Evolutionary conservation across 2,888 invertebrate species (phyloP), one percentile per base, ranked within the genome.

Genomic region (Eristalis intricaria): DNA sequence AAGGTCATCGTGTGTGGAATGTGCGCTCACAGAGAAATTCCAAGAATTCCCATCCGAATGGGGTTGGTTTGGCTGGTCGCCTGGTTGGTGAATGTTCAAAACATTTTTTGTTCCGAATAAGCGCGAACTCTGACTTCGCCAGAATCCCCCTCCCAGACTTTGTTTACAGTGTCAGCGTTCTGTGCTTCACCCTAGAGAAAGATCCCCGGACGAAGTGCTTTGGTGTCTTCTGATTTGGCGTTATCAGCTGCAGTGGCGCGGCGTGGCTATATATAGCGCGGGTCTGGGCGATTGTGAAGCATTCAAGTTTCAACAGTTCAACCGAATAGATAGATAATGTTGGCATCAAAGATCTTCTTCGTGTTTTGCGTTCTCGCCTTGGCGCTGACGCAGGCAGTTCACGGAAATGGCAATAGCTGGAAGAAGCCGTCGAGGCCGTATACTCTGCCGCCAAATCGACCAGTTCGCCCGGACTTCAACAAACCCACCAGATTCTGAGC

Each of bases 401-500:
- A 58, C 15, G 77, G 71, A 2, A n/a, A 66, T 8, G 13, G 50
- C 11, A 73, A 56, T 1, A 23, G 8, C 29, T 75, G 23, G 56
- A 26, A 7, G 73, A 38, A 8, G 8, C 74, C 15, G 50, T 60
- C 40, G 29, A 74, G 84, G 15, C 84, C 84, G 50, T 70, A 70
- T 2, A 85, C 82, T 43, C 50, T 85, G 22, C 82, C 85, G 38
- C 85, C 85, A 35, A 82, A 82, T n/a, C 82, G 61, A 0, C 85
- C 85, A 40, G 15, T 13, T 4, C 71, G 8, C 10, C 85, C 85
- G 19, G 29, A 82, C 32, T 85, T 85, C 29, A 85, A 74, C 22
- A 22, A 22, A 0, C 61, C 61, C 13, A 38, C 10, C 13, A 61
- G 38, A 38, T 80, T 80, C 19, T 80, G 63, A 68, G 29, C 10